Percentiles rank a stretch among this genome's conserved stretches.
Conservation (phyloP, 1,140 invertebrate species). For the Nixonia krombeini region DNA sequence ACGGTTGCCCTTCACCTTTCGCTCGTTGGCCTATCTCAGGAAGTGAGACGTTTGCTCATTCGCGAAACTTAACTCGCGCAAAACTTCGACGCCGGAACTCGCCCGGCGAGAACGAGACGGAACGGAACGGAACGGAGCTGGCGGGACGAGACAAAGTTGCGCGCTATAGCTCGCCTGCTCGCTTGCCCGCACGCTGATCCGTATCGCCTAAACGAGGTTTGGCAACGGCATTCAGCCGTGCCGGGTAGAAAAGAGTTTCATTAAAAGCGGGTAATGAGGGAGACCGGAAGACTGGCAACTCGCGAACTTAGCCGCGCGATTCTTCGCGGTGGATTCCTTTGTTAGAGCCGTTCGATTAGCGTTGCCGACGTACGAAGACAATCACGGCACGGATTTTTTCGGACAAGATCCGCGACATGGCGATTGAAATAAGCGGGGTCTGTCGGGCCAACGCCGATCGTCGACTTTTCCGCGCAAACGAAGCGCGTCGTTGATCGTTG, state of each 20-base stretch:
- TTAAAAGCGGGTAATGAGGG: conserved; percentile 64
- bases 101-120: conserved; percentile 42
- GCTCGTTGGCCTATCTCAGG: conserved; percentile 19
- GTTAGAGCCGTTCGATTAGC: conserved; percentile 29
- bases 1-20: conserved; percentile 8
- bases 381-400: too few relatives aligned
- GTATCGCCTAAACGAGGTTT: conserved; percentile 70
- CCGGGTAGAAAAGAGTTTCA: conserved; percentile 68
- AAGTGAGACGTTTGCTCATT: conserved; percentile 24
- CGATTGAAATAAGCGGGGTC: too few relatives aligned
- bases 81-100: conserved; percentile 62
- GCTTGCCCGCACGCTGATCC: conserved; percentile 59
- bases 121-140: conserved; percentile 47
- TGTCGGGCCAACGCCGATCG: too few relatives aligned
- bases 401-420: too few relatives aligned
- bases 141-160: conserved; percentile 24
- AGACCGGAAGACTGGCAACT: conserved; percentile 39
- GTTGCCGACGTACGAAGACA: too few relatives aligned
- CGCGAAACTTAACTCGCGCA: conserved; percentile 47
- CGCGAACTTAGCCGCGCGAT: conserved; percentile 30
- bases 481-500: too few relatives aligned
- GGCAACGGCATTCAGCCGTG: conserved; percentile 64
- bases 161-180: conserved; percentile 22
- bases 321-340: conserved; percentile 13
- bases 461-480: too few relatives aligned